Conservation (phyloP, 2,888 invertebrate species). For the Lordiphosa fenestrarum region DNA sequence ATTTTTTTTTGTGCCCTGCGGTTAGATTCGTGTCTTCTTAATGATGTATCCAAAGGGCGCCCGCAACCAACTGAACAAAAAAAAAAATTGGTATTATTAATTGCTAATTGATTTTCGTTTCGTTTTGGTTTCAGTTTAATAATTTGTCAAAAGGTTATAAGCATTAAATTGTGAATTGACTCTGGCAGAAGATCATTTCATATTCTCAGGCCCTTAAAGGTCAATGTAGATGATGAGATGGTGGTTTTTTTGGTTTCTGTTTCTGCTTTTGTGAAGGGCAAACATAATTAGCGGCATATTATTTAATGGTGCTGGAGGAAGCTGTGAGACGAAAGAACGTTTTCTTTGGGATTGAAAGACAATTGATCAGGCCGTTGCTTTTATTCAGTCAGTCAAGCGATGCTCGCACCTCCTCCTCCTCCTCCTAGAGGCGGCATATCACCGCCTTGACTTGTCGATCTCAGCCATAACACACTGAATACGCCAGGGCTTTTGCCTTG, state of each 20-base stretch:
- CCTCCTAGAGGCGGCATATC: too few species aligned
- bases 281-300: constrained; percentile 56
- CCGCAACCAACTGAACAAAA: constrained; percentile 15
- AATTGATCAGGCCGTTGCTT: too few species aligned
- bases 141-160: constrained; percentile 55
- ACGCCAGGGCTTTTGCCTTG: too few species aligned
- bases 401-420: too few species aligned
- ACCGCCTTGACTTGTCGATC: too few species aligned
- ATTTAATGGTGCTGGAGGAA: not conserved
- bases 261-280: constrained; percentile 52
- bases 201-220: constrained; percentile 33
- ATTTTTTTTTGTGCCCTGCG: constrained; percentile 17
- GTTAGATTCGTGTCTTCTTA: constrained; percentile 29
- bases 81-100: constrained; percentile 60
- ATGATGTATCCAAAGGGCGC: constrained; percentile 44
- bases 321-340: not conserved
- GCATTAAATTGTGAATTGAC: constrained; percentile 9
- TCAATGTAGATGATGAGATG: constrained; percentile 10
- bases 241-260: constrained; percentile 20
- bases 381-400: too few species aligned
- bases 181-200: constrained; percentile 4
- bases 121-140: constrained; percentile 25
- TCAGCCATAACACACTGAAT: too few species aligned
- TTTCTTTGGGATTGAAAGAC: too few species aligned
- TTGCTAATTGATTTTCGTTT: constrained; percentile 65